Base-by-base conservation (phyloP, 2,797 vertebrate genomes). In the Hemibagrus guttatus region DNA sequence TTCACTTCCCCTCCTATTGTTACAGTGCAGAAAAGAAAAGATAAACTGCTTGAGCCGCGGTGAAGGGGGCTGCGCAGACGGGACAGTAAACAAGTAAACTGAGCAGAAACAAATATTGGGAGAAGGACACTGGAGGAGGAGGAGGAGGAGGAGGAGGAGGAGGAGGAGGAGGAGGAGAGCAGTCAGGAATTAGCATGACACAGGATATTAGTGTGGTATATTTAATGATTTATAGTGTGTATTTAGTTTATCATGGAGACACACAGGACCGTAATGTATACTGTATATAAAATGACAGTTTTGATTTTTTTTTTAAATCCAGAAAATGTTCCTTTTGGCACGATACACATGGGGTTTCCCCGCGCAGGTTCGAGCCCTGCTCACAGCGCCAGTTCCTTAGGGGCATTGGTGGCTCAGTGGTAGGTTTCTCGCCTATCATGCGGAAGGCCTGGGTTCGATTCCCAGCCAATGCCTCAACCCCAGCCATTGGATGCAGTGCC, bases 1-100 rank as follows among this genome's bases (percentile, higher is more conserved):
- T 89, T 74, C 31, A 92, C 90, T 91, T 93, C 92, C 90, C 87
- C 84, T 56, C 87, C 84, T 83, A 39, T 90, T 75, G n/a, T 90
- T 79, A 79, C 79, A 56, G 58, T 87, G 87, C 78, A 64, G 87
- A 88, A 81, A 85, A 91, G 87, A 89, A 87, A 88, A 86, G 85
- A 82, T 75, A 85, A 88, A 84, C 81, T 78, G 83, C 72, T 90
- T 88, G 68, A 72, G 68, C 63, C 35, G 11, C 14, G 12, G 63
- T 17, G 35, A 79, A 87, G 83, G 81, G 85, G 69, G 85, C 54
- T 78, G 74, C 58, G 26, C 75, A 86, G 86, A 90, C 83, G 49
- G 63, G 59, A 74, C 35, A 39, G 68, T 81, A 86, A 81, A 81
- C 78, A 81, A 86, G 85, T 72, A 72, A 61, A 71, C 54, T 17